Base-by-base conservation (phyloP, 2,113 vertebrate species). In the Phasianus colchicus region DNA sequence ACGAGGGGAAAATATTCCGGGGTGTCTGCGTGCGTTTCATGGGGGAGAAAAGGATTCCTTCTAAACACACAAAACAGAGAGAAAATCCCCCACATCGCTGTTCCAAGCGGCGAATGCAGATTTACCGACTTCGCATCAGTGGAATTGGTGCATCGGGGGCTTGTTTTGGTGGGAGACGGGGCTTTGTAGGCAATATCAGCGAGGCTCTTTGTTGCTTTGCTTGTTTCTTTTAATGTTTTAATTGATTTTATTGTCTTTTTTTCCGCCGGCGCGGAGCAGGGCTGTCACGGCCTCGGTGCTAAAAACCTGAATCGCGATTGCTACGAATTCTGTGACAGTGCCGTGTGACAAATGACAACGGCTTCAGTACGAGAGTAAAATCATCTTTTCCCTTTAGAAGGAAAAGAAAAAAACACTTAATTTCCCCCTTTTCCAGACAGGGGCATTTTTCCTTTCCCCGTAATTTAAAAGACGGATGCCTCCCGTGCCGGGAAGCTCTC, bases 1-100 rank as follows among this genome's bases (percentile, higher is more conserved):
- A n/a, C 40, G 88, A 85, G 80, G 81, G 88, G 72, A 75, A 58
- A 94, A 94, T 97, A 96, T 94, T 83, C 89, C 72, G 94, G 93
- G 90, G 85, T 13, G 48, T 21, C 24, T 24, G 22, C 7, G 7
- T 6, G 6, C 8, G 55, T 30, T 30, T 50, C 42, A 40, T 4
- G 63, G 40, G 78, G 74, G 30, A 79, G 75, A 50, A 64, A 78
- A 50, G 13, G 9, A 47, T 83, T 66, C 29, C 11, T 42, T 66
- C 30, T 1, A 8, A 64, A 86, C 86, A 78, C 17, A 61, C 1
- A 21, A 38, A 71, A 72, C 88, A 48, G 6, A 29, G 21, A 61
- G 2, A 64, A 71, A 58, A 40, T 7, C 3, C 29, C n/a, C n/a
- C 24, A 7, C 60, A 79, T 71, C 4, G 13, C 30, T 6, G 1